A percentile compares a stretch with the other conserved stretches of the same genome.
These are phyloP conservation scores for Spinus pinus DNA, from an alignment of 2,797 vertebrate species.

Conservation along the genomic window DNA sequence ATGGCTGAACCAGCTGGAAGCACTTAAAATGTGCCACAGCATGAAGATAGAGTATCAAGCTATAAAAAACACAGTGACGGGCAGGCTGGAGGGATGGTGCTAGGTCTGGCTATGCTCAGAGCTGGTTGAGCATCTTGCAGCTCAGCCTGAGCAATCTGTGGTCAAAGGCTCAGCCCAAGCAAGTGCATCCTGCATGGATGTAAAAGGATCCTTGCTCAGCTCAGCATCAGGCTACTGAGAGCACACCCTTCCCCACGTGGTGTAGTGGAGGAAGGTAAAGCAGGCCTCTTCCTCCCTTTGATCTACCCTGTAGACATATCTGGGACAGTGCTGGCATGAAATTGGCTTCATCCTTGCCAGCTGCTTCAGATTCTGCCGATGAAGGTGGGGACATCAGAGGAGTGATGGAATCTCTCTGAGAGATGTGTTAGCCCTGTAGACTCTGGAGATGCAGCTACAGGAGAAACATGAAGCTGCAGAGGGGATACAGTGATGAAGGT, in stretches of 20 bases:
- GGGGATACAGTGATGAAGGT: background rate
- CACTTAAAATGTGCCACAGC: background rate
- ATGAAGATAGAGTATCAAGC: background rate
- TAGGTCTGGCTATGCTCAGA: background rate
- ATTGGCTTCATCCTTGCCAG: background rate
- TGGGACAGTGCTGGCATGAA: background rate
- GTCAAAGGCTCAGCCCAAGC: background rate
- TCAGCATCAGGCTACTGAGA: background rate
- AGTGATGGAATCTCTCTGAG: accelerated
- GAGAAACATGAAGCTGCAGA: background rate
- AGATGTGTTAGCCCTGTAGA: background rate
- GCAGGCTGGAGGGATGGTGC: background rate
- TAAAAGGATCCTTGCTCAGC: background rate
- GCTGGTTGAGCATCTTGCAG: background rate
- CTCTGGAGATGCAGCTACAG: background rate
- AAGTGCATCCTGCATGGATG: accelerated
- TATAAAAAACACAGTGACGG: accelerated
- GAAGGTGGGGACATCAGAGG: background rate
- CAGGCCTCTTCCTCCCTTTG: background rate
- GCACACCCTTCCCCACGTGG: background rate
- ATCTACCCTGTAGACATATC: accelerated
- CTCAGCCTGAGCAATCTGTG: background rate
- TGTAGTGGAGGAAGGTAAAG: background rate
- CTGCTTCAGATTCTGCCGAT: accelerated
- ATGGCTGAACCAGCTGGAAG: background rate